phyloP scores from a whole-genome alignment of 1,140 invertebrate genomes.

The Calliphora vicina region DNA sequence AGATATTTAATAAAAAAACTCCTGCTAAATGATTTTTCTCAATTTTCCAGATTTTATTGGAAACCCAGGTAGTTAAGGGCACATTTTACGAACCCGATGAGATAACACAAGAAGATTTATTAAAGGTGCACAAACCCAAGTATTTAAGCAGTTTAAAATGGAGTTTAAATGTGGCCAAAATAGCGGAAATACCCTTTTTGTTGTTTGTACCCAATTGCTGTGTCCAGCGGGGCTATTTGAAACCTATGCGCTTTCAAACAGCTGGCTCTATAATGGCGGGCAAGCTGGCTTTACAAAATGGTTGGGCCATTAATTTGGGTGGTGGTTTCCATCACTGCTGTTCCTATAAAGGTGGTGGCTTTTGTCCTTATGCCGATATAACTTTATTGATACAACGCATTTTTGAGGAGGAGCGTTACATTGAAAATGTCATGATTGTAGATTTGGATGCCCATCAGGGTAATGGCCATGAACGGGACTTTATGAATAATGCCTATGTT shows the following conservation, averaged over 20 bases:
- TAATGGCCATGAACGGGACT: slow-evolving; percentile 87
- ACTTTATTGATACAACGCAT: slow-evolving; percentile 77
- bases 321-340: slow-evolving; percentile 89
- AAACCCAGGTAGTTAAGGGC: slow-evolving; percentile 66
- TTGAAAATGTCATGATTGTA: slow-evolving; percentile 82
- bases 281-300: slow-evolving; percentile 79
- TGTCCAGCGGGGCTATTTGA: slow-evolving; percentile 78
- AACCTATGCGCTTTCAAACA: slow-evolving; percentile 81
- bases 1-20: background rate
- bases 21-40: background rate
- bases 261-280: slow-evolving; percentile 84
- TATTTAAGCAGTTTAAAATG: slow-evolving; percentile 78
- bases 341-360: slow-evolving; percentile 77
- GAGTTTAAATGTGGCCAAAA: slow-evolving; percentile 79
- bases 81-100: slow-evolving; percentile 72
- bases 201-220: slow-evolving; percentile 79
- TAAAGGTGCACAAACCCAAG: slow-evolving; percentile 74
- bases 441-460: slow-evolving; percentile 92
- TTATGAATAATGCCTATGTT: slow-evolving; percentile 74
- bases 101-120: slow-evolving; percentile 74
- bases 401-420: slow-evolving; percentile 67
- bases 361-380: slow-evolving; percentile 90
- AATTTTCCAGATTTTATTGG: slow-evolving; percentile 66
- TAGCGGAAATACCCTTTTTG: slow-evolving; percentile 79
- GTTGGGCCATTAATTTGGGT: slow-evolving; percentile 91